Base-by-base conservation (phyloP, 2,888 invertebrate species). In the Megalurothrips usitatus region DNA sequence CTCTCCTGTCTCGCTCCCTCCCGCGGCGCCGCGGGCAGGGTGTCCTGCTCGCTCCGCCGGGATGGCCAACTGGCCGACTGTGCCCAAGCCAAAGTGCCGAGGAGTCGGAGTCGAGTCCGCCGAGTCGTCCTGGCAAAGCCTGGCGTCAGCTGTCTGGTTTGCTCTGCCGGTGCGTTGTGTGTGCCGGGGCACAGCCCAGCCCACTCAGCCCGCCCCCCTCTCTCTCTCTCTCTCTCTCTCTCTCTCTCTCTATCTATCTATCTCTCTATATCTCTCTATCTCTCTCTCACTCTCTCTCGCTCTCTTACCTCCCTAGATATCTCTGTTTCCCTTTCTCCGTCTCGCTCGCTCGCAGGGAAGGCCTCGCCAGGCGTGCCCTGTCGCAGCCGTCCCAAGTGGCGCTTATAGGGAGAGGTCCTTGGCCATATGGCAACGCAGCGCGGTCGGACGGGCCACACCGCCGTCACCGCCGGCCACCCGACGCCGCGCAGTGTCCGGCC, bases 201-300 rank as follows among this genome's bases (percentile, higher is more conserved):
- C 19, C 58, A 17, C 19, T 58, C 6, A 58, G 58, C 58, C 58
- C 58, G 19, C 19, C 52, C 23, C 68, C 9, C 26, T 23, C 68
- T 75, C 68, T 68, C 68, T 68, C 68, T 68, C 68, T 23, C 68
- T 68, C 68, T 23, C 68, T 68, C 68, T 68, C 68, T 8, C 68
- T 68, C 68, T n/a, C 68, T 68, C 68, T n/a, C 68, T 68, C 68
- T n/a, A n/a, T n/a, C n/a, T n/a, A n/a, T n/a, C n/a, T n/a, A n/a
- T 23, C 68, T 75, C 68, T 68, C 68, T 68, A 23, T 68, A 23
- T 23, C 68, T 68, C 68, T 23, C 68, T 68, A n/a, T 23, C 26
- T 23, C 68, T 75, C 68, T 68, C 68, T 68, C 68, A 23, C 68
- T 23, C 68, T 68, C 68, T 23, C 68, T 68, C 68, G n/a, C n/a